Evolutionary conservation across 2,113 vertebrate genomes (phyloP).

Genomic region (Himantopus leucocephalus): DNA sequence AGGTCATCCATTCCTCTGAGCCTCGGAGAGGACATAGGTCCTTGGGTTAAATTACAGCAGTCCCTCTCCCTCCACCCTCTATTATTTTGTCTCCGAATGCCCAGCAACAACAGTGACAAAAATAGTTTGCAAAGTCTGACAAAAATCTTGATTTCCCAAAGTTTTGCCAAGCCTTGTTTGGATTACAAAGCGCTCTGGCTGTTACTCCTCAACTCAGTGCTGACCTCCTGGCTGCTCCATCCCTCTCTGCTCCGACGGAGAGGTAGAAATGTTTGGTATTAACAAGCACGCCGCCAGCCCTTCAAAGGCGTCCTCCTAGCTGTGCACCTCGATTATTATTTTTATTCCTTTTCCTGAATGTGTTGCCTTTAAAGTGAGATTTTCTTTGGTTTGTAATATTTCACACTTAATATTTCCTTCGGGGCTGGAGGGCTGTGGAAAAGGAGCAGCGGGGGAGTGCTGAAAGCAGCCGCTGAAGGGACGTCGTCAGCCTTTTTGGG

Average conservation of each 20-base stretch:
- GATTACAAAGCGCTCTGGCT: background rate
- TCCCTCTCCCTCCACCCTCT: background rate
- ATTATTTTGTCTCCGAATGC: conserved; percentile 31
- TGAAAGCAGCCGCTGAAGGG: background rate
- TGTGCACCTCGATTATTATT: background rate
- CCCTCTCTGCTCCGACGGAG: background rate
- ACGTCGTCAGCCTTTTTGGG: background rate
- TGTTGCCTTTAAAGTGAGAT: background rate
- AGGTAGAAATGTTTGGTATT: background rate
- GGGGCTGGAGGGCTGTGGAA: background rate
- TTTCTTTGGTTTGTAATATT: conserved; percentile 3
- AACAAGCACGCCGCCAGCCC: background rate
- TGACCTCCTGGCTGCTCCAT: background rate
- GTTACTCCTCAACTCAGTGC: background rate
- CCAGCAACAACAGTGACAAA: conserved; percentile 19
- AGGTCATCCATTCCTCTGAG: background rate
- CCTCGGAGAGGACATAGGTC: background rate
- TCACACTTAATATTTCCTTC: conserved; percentile 1
- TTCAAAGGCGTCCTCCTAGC: background rate
- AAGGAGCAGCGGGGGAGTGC: background rate
- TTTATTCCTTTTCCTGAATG: background rate
- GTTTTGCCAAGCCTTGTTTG: conserved; percentile 33
- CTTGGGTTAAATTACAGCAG: background rate
- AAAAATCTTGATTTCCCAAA: background rate
- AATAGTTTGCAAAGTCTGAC: conserved; percentile 17